Conservation (phyloP, 1,140 invertebrate genomes). For the Diorhabda sublineata region DNA sequence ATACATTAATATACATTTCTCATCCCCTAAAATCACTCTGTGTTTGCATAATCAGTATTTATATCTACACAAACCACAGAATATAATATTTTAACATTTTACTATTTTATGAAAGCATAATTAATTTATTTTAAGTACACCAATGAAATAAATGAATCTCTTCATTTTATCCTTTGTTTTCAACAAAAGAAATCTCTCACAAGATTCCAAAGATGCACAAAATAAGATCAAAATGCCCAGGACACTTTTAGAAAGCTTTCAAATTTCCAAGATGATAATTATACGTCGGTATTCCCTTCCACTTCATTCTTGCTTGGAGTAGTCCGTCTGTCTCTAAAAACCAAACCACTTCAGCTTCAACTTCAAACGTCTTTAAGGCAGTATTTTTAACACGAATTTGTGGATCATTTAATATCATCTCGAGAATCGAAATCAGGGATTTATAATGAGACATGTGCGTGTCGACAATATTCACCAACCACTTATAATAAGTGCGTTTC, state of each 20-base stretch:
- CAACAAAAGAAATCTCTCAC: background rate
- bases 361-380: constrained; percentile 4
- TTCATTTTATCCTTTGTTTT: background rate
- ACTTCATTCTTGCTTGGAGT: background rate
- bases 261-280: constrained; percentile 3
- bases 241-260: background rate
- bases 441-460: constrained; percentile 18
- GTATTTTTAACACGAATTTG: constrained; percentile 9
- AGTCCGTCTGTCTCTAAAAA: background rate
- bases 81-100: background rate
- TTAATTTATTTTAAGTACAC: background rate
- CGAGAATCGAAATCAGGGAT: constrained; percentile 10
- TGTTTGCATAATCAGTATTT: background rate
- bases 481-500: constrained; percentile 20
- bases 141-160: background rate
- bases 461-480: constrained; percentile 12
- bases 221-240: constrained; percentile 3
- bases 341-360: background rate
- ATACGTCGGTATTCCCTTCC: background rate
- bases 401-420: constrained; percentile 10
- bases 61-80: background rate
- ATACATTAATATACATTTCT: too few species aligned
- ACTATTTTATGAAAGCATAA: background rate
- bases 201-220: background rate
- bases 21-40: too few species aligned